These are phyloP conservation scores for Leistus spinibarbis DNA, from an alignment of 2,888 invertebrate genomes.

Conservation along the genomic window DNA sequence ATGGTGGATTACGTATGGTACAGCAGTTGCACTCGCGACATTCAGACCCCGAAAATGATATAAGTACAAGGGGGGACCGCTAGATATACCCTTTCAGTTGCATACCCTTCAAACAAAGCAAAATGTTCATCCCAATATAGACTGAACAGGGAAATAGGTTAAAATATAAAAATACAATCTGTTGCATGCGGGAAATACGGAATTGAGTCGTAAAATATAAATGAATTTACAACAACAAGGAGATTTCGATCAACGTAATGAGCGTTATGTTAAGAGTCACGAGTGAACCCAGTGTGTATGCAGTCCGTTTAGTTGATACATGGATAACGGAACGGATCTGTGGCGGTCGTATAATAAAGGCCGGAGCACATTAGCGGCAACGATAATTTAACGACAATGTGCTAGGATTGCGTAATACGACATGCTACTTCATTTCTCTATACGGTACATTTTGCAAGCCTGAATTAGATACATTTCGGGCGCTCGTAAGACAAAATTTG, in stretches of 20 bases:
- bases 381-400: not conserved
- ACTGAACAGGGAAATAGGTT: not conserved
- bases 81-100: not conserved
- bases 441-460: too few relatives aligned
- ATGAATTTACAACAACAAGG: not conserved
- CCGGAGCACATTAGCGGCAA: not conserved
- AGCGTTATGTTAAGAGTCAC: not conserved
- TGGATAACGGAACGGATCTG: not conserved
- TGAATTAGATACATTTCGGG: too few relatives aligned
- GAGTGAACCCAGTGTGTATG: not conserved
- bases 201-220: not conserved
- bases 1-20: not conserved
- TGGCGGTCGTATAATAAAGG: not conserved
- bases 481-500: too few relatives aligned
- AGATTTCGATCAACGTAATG: not conserved
- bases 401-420: not conserved
- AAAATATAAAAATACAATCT: not conserved
- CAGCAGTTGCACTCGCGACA: not conserved
- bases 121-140: not conserved
- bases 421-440: not conserved
- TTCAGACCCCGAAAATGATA: not conserved
- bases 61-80: not conserved
- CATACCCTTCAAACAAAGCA: not conserved
- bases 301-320: not conserved
- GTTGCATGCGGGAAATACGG: not conserved